Evolutionary conservation across 2,113 vertebrate genomes (phyloP).

Genomic region (Taxidea taxus): DNA sequence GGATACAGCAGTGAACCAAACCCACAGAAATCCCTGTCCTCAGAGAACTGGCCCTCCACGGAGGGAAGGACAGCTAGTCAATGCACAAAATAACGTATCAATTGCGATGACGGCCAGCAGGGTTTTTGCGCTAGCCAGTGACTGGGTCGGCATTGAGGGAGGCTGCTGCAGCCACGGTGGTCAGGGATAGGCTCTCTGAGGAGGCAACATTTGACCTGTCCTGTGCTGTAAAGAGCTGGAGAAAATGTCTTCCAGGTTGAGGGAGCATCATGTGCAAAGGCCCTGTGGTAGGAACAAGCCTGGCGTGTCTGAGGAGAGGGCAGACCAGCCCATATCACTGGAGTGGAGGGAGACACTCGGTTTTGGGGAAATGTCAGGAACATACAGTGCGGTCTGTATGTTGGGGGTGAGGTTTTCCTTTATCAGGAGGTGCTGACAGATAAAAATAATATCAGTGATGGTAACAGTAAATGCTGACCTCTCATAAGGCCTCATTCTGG

Average conservation of each 20-base stretch:
- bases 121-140: background rate
- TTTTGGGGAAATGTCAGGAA: background rate
- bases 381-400: background rate
- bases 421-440: background rate
- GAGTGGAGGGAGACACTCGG: background rate
- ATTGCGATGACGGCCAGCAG: background rate
- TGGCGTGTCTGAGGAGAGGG: background rate
- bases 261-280: background rate
- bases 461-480: background rate
- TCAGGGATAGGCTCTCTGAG: background rate
- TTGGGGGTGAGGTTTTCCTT: background rate
- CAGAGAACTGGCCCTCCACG: accelerated
- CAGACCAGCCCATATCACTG: background rate
- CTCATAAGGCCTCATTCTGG: background rate
- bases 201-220: background rate
- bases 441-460: background rate
- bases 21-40: background rate
- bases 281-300: background rate
- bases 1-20: background rate
- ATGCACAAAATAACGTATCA: background rate
- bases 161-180: background rate
- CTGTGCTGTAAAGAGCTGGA: background rate
- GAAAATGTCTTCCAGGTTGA: background rate
- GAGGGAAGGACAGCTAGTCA: background rate
- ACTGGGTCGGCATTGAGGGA: background rate